Conservation (phyloP, 2,888 invertebrate genomes). For the Cephonodes hylas region DNA sequence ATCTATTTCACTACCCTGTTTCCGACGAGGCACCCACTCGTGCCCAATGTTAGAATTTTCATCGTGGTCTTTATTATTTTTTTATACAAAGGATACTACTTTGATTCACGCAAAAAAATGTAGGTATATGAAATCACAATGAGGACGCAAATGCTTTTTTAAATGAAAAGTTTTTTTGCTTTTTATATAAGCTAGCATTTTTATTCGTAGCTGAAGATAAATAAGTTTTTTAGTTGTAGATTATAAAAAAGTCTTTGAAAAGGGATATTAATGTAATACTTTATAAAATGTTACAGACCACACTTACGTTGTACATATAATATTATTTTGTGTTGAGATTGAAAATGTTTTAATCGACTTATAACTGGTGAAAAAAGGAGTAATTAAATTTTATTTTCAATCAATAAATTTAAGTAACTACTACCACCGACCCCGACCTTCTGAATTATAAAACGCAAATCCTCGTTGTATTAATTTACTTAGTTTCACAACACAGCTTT, state of each 20-base stretch:
- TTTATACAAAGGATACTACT: constrained; percentile 29
- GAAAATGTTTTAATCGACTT: too few relatives aligned
- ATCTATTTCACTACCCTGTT: constrained; percentile 48
- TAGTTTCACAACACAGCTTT: not conserved
- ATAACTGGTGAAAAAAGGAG: too few relatives aligned
- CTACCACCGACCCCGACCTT: too few relatives aligned
- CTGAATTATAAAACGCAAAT: not conserved
- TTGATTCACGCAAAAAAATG: constrained; percentile 25
- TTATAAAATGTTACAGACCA: too few relatives aligned
- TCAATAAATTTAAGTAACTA: too few relatives aligned
- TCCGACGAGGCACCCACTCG: constrained; percentile 23
- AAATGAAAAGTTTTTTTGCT: not conserved
- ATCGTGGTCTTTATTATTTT: constrained; percentile 37
- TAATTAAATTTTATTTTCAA: too few relatives aligned
- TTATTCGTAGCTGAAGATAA: not conserved
- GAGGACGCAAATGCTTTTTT: not conserved
- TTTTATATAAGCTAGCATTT: not conserved
- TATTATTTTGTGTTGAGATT: too few relatives aligned
- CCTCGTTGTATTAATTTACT: not conserved
- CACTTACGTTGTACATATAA: too few relatives aligned
- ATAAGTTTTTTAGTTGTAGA: not conserved
- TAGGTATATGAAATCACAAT: constrained; percentile 24
- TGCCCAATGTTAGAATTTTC: constrained; percentile 37
- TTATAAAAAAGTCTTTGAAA: too few relatives aligned
- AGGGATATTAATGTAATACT: too few relatives aligned